These are phyloP conservation scores for Urocynchramus pylzowi DNA, from an alignment of 2,113 vertebrate species.

Conservation along the genomic window DNA sequence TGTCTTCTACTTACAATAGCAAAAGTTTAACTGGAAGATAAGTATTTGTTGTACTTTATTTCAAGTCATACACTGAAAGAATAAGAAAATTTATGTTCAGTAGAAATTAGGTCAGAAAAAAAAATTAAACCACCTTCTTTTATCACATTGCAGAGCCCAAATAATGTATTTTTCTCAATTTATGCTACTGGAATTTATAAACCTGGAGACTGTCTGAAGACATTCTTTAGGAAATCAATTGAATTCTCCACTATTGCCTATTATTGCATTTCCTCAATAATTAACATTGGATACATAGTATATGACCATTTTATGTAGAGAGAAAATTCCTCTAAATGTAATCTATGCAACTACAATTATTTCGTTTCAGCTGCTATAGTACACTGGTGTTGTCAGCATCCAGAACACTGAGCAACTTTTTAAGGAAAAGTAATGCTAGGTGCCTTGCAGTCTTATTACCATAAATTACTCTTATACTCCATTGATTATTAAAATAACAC, in stretches of 20 bases:
- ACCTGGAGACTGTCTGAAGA: neutral
- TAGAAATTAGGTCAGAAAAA: neutral
- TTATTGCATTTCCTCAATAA: neutral
- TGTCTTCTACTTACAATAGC: neutral
- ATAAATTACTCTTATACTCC: constrained; percentile 59
- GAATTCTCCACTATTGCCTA: neutral
- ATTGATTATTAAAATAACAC: constrained; percentile 69
- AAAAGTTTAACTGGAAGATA: neutral
- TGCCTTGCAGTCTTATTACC: constrained; percentile 15
- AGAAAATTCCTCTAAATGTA: neutral
- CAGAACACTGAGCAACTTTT: constrained; percentile 55
- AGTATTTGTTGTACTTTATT: neutral
- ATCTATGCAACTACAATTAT: neutral
- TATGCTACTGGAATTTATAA: neutral
- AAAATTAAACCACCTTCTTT: neutral
- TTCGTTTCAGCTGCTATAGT: neutral
- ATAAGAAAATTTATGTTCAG: neutral
- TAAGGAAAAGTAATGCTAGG: constrained; percentile 54
- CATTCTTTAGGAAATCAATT: neutral
- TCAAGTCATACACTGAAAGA: neutral
- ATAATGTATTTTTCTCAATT: neutral
- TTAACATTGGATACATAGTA: neutral
- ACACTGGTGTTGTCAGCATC: neutral
- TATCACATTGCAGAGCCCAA: neutral
- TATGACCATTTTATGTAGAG: neutral